phyloP scores from a whole-genome alignment of 2,888 invertebrate species.

The Cheilosia vulpina region DNA sequence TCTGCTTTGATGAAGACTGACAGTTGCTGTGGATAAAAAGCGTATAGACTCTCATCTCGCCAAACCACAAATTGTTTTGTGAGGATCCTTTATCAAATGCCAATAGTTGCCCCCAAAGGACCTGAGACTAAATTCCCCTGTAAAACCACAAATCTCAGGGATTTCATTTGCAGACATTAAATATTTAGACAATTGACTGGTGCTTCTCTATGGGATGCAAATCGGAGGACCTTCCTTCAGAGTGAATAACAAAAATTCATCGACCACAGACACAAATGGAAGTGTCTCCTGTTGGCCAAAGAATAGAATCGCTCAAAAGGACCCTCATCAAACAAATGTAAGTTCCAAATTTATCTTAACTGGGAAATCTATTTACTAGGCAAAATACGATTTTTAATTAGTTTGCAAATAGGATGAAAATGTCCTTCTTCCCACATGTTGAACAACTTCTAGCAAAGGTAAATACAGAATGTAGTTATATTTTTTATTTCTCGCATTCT shows the following conservation, averaged over 20 bases:
- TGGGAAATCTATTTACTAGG: constrained; percentile 44
- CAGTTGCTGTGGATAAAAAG: constrained; percentile 29
- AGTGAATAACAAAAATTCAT: neutral
- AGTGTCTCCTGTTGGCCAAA: neutral
- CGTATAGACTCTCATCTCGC: constrained; percentile 13
- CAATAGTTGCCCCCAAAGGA: constrained; percentile 29
- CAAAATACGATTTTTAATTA: constrained; percentile 67
- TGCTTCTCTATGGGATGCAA: neutral
- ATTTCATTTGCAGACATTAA: constrained; percentile 40
- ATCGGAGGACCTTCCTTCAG: neutral
- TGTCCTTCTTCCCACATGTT: constrained; percentile 22
- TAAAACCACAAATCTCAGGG: constrained; percentile 27
- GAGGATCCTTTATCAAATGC: constrained; percentile 32
- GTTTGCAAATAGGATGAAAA: constrained; percentile 58
- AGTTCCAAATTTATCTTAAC: constrained; percentile 1
- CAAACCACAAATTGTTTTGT: constrained; percentile 21
- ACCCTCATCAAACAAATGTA: constrained; percentile 8
- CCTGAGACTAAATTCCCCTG: neutral
- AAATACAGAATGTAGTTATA: constrained; percentile 40
- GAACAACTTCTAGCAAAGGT: constrained; percentile 30
- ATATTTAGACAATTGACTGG: constrained; percentile 24
- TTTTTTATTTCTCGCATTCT: constrained; percentile 15
- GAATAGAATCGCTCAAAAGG: constrained; percentile 4
- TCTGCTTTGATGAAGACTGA: neutral
- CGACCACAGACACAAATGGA: neutral